Evolutionary conservation across 2,888 invertebrate genomes (phyloP).

Genomic region (Augiades crinisus): DNA sequence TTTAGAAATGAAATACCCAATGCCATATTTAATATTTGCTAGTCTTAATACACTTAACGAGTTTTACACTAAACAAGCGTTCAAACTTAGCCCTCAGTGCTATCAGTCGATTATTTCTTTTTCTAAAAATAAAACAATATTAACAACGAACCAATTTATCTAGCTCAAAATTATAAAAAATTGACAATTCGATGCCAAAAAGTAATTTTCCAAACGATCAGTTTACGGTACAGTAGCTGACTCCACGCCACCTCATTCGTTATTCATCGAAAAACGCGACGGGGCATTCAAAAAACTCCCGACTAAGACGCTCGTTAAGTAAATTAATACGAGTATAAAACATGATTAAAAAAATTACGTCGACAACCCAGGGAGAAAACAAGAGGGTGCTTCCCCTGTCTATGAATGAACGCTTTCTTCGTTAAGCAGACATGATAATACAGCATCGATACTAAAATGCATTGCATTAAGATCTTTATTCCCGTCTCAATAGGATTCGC

Average conservation of each 20-base stretch:
- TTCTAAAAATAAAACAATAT: background rate
- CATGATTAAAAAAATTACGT: conserved; percentile 80
- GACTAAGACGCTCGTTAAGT: conserved; percentile 72
- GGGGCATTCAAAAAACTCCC: conserved; percentile 59
- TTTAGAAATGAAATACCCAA: too few relatives aligned
- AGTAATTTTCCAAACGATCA: conserved; percentile 55
- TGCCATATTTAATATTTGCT: too few relatives aligned
- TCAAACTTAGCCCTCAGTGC: too few relatives aligned
- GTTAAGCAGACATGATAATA: background rate
- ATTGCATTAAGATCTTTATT: conserved; percentile 13
- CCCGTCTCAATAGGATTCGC: background rate
- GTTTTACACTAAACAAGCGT: too few relatives aligned
- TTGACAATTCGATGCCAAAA: conserved; percentile 30
- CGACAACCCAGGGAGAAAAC: conserved; percentile 55
- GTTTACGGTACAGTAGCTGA: conserved; percentile 38
- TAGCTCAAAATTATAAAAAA: background rate
- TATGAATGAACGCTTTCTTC: conserved; percentile 67
- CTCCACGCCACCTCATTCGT: conserved; percentile 57
- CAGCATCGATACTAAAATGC: background rate
- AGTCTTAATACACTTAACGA: too few relatives aligned
- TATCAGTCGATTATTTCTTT: too few relatives aligned
- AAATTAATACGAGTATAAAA: conserved; percentile 80
- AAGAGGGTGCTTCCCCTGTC: conserved; percentile 62
- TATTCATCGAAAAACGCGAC: conserved; percentile 74
- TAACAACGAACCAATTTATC: background rate